Evolutionary conservation across 1,140 invertebrate genomes (phyloP).

Genomic region (Carposina sasakii): DNA sequence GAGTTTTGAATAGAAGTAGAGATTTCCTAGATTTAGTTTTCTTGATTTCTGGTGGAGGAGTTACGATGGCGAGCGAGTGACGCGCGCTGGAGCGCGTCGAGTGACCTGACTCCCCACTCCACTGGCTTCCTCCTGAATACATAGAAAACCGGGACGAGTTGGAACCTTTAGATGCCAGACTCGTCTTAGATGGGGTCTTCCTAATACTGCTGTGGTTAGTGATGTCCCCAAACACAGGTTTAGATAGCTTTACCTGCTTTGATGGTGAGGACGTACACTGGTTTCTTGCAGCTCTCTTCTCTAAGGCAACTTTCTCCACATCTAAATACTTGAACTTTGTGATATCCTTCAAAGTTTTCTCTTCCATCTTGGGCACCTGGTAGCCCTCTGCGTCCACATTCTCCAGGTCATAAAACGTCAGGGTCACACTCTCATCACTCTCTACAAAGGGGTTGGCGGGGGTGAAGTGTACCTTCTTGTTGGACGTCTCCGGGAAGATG

Average conservation of each 20-base stretch:
- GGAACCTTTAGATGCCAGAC: constrained; percentile 43
- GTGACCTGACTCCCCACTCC: constrained; percentile 34
- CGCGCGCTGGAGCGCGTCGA: constrained; percentile 31
- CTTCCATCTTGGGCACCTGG: constrained; percentile 24
- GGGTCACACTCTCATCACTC: constrained; percentile 65
- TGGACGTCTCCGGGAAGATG: constrained; percentile 50
- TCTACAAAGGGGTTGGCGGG: constrained; percentile 63
- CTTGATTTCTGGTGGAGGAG: constrained; percentile 34
- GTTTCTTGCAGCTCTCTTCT: constrained; percentile 49
- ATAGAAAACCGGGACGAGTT: constrained; percentile 37
- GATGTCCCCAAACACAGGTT: constrained; percentile 48
- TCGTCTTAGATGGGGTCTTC: constrained; percentile 57
- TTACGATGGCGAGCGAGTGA: constrained; percentile 23
- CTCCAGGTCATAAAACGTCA: constrained; percentile 68
- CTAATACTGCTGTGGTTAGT: constrained; percentile 37
- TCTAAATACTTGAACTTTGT: constrained; percentile 69
- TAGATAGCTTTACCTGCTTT: constrained; percentile 47
- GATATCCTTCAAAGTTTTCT: constrained; percentile 42
- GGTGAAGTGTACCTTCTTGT: constrained; percentile 66
- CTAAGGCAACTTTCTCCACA: constrained; percentile 44
- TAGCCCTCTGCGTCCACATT: constrained; percentile 37
- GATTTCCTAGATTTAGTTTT: constrained; percentile 60
- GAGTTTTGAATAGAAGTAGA: constrained; percentile 65
- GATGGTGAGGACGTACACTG: constrained; percentile 56
- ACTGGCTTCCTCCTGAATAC: constrained; percentile 34